These are phyloP conservation scores for Ylistrum balloti DNA, from an alignment of 1,140 invertebrate genomes.

Conservation along the genomic window DNA sequence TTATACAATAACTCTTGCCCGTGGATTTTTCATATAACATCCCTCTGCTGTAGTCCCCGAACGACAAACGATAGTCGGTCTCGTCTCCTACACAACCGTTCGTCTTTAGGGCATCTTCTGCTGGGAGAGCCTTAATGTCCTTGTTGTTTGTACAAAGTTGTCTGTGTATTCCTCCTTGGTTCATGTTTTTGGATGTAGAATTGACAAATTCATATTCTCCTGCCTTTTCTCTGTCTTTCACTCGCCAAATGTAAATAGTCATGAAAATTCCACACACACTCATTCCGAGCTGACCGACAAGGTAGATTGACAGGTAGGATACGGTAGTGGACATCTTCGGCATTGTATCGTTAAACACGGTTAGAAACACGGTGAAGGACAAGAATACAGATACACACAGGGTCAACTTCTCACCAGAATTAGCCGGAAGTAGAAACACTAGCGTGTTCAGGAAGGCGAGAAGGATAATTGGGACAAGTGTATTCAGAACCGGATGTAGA, in stretches of 20 bases:
- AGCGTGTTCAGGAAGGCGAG: constrained; percentile 97
- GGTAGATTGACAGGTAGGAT: constrained; percentile 83
- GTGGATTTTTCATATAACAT: background rate
- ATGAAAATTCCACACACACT: background rate
- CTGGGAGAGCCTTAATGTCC: background rate
- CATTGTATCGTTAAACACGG: constrained; percentile 98
- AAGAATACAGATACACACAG: constrained; percentile 99
- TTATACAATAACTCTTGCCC: background rate
- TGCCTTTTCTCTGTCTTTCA: background rate
- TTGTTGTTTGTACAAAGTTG: background rate
- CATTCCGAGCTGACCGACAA: background rate
- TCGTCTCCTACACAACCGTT: background rate
- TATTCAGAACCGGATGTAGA: constrained; percentile 68
- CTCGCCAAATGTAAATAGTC: background rate
- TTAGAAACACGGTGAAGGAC: constrained; percentile 99
- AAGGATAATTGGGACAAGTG: constrained; percentile 81
- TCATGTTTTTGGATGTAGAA: background rate
- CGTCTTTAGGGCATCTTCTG: background rate
- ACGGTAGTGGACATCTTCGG: constrained; percentile 98
- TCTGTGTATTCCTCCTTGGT: background rate
- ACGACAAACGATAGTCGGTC: background rate
- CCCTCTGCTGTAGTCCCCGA: background rate
- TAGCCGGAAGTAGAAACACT: constrained; percentile 98
- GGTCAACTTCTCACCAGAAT: constrained; percentile 99
- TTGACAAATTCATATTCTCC: background rate